Base-by-base conservation (phyloP, 2,888 invertebrate genomes). In the Heliconius aoede region DNA sequence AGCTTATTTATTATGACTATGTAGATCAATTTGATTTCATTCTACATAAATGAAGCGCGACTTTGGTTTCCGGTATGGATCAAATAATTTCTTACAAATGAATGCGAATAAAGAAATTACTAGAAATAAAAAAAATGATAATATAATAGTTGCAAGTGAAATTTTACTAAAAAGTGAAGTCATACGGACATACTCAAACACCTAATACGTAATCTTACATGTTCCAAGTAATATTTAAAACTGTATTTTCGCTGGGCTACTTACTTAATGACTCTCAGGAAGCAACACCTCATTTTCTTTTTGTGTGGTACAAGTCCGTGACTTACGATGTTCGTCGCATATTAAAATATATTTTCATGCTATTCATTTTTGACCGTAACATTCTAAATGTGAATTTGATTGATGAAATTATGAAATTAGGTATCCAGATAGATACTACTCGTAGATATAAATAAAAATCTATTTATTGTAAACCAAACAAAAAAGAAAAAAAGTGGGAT, bases 211-310 rank as follows among this genome's bases (percentile, higher is more conserved):
- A 60, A 61, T 36, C 60, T 72, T 60, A 60, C 13, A 55, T 1
- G 69, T 11, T n/a, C 24, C 30, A 30, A 65, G 65, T 65, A 7
- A 65, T 65, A 55, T 51, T 69, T 69, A 69, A 69, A 69, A 55
- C n/a, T 46, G 72, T 72, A 36, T 61, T 61, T 40, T 18, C 26
- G 60, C 60, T 61, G 72, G 60, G 60, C 61, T 72, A 72, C 72
- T 72, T 72, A 72, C 60, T 58, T 60, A 72, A 72, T 72, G 58
- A 72, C 21, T 36, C 60, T 40, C 60, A 71, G 72, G 72, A 72
- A 72, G 36, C 60, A 60, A 36, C 36, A 40, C 60, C 40, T 72
- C 24, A 72, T 72, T 72, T 60, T 72, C 72, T 72, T 72, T 72
- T 72, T 58, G 24, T 58, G 32, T 60, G 40, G 32, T 36, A 72